Evolutionary conservation across 2,888 invertebrate genomes (phyloP), one percentile per base, ranked within the genome.

Genomic region (Subacronicta megacephala): DNA sequence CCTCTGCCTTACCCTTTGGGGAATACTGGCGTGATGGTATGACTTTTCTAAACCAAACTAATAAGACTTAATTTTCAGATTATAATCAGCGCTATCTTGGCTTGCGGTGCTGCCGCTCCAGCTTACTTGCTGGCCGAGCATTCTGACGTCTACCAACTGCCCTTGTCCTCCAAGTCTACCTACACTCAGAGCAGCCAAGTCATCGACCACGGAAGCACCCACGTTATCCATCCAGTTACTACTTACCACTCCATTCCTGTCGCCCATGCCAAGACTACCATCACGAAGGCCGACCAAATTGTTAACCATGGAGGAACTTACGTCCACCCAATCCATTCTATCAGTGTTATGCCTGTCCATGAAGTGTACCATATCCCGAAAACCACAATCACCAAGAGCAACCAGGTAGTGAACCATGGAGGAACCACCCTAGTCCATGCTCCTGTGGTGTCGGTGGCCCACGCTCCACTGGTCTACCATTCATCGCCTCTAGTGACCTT

Each of bases 251-350:
- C 61, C 7, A 33, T 62, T 10, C 72, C 77, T 7, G 53, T 77
- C 2, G 81, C 85, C 7, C 74, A 77, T 16, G 51, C 79, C 0
- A 88, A 88, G 58, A 81, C 83, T 2, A 85, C 84, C 3, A 63
- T 84, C 13, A 83, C 87, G 0, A 89, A 90, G 79, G 80, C 91
- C 81, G 84, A 92, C 80, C 80, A 89, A 72, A 67, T 91, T 67
- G 81, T 94, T 70, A 75, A 81, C 61, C 88, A 90, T 33, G 87
- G 87, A 4, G 75, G 82, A 13, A 78, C 84, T 2, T 72, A 78
- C 45, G 42, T 82, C 0, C 83, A 90, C 46, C 68, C 83, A 37
- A 67, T 80, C 0, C 83, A 85, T 3, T 58, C 84, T 7, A 69
- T 81, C 12, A 65, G 58, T n/a, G 53, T 68, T 0, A 60, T 78